Conservation (phyloP, 2,797 vertebrate genomes). For the Lerista edwardsae region DNA sequence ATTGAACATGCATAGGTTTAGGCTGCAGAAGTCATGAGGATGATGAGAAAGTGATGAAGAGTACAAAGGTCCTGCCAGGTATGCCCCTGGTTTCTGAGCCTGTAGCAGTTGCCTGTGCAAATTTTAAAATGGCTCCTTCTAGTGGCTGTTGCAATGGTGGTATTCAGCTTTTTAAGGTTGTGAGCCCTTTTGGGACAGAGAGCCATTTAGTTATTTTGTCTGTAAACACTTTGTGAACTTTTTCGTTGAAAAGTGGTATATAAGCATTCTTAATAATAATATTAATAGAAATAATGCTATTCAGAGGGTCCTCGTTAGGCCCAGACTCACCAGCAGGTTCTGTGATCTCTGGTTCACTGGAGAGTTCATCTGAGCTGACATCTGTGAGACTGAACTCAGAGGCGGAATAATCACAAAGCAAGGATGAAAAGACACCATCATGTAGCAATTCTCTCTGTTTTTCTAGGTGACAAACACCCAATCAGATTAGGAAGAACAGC, state of each 20-base stretch:
- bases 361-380: constrained; percentile 80
- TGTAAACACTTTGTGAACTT: too few species aligned
- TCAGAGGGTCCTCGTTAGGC: background rate
- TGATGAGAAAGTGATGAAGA: background rate
- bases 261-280: too few species aligned
- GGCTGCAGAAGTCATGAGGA: background rate
- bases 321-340: constrained; percentile 41
- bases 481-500: constrained; percentile 32
- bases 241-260: too few species aligned
- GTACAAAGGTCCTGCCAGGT: background rate
- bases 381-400: constrained; percentile 81
- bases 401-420: constrained; percentile 72
- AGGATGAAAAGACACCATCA: constrained; percentile 39
- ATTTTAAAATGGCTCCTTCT: background rate
- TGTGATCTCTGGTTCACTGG: constrained; percentile 65
- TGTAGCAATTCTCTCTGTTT: constrained; percentile 43
- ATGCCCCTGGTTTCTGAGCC: background rate
- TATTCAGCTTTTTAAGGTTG: too few species aligned
- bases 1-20: background rate
- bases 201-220: too few species aligned
- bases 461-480: constrained; percentile 33
- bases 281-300: background rate
- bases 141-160: too few species aligned
- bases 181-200: too few species aligned
- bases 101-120: background rate